Conservation (phyloP, 2,797 vertebrate genomes). For the Potorous gilbertii region DNA sequence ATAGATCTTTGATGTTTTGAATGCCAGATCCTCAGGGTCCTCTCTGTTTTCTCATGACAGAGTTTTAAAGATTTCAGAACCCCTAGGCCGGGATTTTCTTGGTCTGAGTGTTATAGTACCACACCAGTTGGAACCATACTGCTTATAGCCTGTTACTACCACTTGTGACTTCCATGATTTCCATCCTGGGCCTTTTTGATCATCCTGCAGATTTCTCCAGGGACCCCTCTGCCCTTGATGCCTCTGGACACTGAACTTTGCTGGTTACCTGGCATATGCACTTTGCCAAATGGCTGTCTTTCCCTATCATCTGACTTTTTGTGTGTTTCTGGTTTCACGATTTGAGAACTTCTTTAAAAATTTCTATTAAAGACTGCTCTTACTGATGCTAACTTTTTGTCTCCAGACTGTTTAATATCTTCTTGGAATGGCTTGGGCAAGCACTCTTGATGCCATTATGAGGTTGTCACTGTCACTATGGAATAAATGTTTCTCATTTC, state of each 20-base stretch:
- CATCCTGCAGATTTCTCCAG: not conserved
- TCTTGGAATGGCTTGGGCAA: constrained; percentile 53
- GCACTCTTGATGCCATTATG: constrained; percentile 59
- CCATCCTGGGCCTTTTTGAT: not conserved
- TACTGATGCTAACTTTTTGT: constrained; percentile 41
- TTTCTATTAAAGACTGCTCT: constrained; percentile 35
- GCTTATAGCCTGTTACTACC: not conserved
- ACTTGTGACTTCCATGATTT: not conserved
- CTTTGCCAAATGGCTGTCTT: not conserved
- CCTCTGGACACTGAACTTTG: not conserved
- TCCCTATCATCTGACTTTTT: not conserved
- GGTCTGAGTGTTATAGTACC: not conserved
- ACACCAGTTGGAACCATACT: not conserved
- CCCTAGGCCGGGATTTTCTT: not conserved
- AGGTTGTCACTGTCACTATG: constrained; percentile 60
- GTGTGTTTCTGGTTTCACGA: not conserved
- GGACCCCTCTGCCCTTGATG: not conserved
- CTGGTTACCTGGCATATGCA: not conserved
- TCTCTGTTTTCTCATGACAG: not conserved
- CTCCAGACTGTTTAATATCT: constrained; percentile 38
- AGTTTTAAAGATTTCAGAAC: not conserved
- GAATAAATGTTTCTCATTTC: constrained; percentile 67
- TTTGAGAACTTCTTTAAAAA: constrained; percentile 5
- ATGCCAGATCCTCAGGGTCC: not conserved
- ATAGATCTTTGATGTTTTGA: not conserved